Evolutionary conservation across 35 echinoderm and acorn worm species (phyloP), one percentile per base, ranked within the genome.

Genomic region (Ophioderma brevispina): DNA sequence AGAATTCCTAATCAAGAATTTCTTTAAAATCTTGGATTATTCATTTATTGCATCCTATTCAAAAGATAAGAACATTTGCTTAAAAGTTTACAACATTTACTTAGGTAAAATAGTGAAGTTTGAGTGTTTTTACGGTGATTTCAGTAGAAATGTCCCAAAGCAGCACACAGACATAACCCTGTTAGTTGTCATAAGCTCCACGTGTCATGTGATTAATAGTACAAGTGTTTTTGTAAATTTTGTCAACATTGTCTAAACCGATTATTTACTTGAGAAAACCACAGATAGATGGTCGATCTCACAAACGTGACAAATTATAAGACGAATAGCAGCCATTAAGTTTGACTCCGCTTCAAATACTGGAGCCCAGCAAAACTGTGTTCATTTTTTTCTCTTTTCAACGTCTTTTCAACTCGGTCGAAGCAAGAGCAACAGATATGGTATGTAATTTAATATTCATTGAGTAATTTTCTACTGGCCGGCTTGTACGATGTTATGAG

Each of bases 191-290:
- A n/a, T n/a, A n/a, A n/a, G n/a, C 15, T 70, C 10, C 59, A 30
- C n/a, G 59, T 70, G 59, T 70, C 28, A 30, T 25, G 28, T 25
- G 28, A 13, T 25, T 70, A 70, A 30, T 70, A 70, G 59, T 70
- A 70, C 59, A 70, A 70, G 59, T 18, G 28, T 70, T 70, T 70
- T 1, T 6, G 15, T 18, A 13, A 25, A 25, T 70, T 70, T 70
- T 70, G 59, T 70, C 59, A 70, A 70, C 59, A 70, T 25, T 70
- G 59, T 70, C 59, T 70, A 70, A 70, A 70, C 28, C 59, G 59
- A 70, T 70, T 70, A 70, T 70, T 70, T 70, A 70, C 59, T 70
- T 30, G 59, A 70, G 59, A 70, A 70, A 70, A 70, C 59, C 59
- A 70, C 15, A 25, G 17, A 70, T 70, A 70, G 10, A 70, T 70